Conservation (phyloP, 2,797 vertebrate species). For the Platyrinchus mystaceus region DNA sequence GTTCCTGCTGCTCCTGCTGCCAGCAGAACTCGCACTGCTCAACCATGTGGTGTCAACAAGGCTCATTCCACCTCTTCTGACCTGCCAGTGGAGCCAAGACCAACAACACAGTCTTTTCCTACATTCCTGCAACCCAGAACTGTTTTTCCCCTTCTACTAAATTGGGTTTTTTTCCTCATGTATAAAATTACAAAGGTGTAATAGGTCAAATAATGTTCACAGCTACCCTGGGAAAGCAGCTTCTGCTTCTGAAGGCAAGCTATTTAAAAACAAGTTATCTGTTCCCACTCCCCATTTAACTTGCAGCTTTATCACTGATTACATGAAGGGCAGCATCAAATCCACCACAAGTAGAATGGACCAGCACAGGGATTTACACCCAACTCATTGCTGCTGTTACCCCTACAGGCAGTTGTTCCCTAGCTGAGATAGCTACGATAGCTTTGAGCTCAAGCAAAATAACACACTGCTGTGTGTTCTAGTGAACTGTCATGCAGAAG, state of each 20-base stretch:
- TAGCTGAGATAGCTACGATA: not conserved
- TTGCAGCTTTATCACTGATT: not conserved
- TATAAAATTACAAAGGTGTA: not conserved
- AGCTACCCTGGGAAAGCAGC: not conserved
- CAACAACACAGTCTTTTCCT: not conserved
- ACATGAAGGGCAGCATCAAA: not conserved
- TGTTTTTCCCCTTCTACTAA: not conserved
- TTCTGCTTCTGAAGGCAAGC: not conserved
- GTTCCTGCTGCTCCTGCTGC: not conserved
- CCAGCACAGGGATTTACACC: not conserved
- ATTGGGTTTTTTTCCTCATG: accelerated
- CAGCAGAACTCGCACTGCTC: not conserved
- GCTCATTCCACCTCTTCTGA: not conserved
- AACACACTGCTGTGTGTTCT: not conserved
- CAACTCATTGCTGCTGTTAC: not conserved
- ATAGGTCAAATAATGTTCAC: not conserved
- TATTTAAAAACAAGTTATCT: not conserved
- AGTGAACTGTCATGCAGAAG: not conserved
- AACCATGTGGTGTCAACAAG: not conserved
- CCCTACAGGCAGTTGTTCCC: not conserved
- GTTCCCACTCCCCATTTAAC: not conserved
- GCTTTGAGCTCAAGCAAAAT: not conserved
- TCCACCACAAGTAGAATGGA: not conserved
- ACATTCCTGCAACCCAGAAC: not conserved
- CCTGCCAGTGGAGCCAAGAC: not conserved